phyloP scores from a whole-genome alignment of 1,140 invertebrate species.

The Brachionus sp. region DNA sequence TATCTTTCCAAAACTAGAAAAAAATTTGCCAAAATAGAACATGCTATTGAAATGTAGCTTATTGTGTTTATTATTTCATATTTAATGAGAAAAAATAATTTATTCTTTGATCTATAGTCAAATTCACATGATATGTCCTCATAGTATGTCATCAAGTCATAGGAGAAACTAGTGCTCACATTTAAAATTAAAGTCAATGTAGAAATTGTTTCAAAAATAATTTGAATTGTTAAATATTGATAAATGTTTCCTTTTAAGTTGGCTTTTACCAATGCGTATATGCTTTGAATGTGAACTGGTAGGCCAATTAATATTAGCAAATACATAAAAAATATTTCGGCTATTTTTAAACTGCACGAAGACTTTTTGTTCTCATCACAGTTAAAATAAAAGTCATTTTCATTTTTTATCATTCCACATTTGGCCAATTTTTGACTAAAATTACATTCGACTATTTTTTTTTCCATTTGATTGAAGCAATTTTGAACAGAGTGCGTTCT shows the following conservation, averaged over 20 bases:
- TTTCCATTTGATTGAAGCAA: not conserved
- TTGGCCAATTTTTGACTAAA: not conserved
- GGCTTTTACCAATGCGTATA: not conserved
- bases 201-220: not conserved
- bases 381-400: not conserved
- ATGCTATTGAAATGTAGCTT: not conserved
- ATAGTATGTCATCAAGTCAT: not conserved
- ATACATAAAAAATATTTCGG: not conserved
- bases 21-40: not conserved
- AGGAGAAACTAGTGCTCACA: not conserved
- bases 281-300: not conserved
- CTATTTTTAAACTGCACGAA: not conserved
- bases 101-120: not conserved
- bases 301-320: not conserved
- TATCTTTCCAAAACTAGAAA: not conserved
- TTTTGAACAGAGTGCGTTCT: not conserved
- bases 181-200: not conserved
- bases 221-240: not conserved
- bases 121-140: not conserved
- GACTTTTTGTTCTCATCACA: not conserved
- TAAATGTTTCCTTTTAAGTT: conserved; percentile 14
- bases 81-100: not conserved
- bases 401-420: not conserved
- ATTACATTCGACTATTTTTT: not conserved
- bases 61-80: not conserved